phyloP scores from a whole-genome alignment of 2,797 vertebrate species.

The Crenichthys baileyi region DNA sequence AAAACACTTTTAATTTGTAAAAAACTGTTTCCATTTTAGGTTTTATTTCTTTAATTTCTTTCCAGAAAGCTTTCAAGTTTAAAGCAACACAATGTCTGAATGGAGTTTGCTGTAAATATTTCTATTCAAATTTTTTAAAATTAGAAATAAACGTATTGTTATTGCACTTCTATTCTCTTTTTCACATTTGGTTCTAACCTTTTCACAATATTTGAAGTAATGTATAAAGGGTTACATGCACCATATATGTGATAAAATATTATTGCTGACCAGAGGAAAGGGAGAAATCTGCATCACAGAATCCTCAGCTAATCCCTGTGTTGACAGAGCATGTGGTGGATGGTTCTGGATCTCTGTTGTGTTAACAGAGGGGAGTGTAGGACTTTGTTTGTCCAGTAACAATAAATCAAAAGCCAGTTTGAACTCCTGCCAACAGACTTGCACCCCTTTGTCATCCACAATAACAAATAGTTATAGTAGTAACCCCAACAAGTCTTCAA shows the following conservation, averaged over 20 bases:
- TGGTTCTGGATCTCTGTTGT: conserved; percentile 68
- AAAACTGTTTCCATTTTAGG: neutral
- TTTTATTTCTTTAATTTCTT: neutral
- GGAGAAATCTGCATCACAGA: conserved; percentile 39
- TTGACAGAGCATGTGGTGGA: conserved; percentile 53
- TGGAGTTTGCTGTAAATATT: neutral
- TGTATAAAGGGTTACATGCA: neutral
- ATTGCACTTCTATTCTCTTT: neutral
- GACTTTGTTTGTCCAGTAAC: conserved; percentile 56
- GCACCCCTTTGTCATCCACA: neutral
- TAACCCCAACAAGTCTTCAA: neutral
- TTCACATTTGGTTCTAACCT: neutral
- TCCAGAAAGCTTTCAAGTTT: neutral
- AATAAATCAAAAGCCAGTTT: conserved; percentile 51
- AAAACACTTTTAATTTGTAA: neutral
- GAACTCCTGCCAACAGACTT: conserved; percentile 34
- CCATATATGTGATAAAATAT: neutral
- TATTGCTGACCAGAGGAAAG: neutral
- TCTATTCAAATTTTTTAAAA: neutral
- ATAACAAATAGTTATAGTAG: neutral
- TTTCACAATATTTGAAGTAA: neutral
- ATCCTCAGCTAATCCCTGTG: conserved; percentile 50
- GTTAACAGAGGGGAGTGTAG: conserved; percentile 47
- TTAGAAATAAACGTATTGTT: neutral
- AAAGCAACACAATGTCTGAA: neutral